Base-by-base conservation (phyloP, 2,888 invertebrate species). In the Dichetophora obliterata region DNA sequence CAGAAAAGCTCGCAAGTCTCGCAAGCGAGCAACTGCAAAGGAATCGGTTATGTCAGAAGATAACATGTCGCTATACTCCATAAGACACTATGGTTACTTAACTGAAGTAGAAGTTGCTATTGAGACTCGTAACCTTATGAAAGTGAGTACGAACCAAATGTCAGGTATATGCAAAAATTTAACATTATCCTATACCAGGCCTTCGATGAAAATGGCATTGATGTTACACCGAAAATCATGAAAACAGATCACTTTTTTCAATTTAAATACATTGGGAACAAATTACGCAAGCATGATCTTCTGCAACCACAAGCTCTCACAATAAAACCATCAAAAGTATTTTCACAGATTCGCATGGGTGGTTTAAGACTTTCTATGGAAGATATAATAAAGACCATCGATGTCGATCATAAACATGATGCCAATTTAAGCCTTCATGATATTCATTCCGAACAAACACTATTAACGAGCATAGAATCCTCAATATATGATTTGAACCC, bases 161-260 rank as follows among this genome's bases (percentile, higher is more conserved):
- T 11, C 1, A 16, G 3, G 3, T n/a, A 37, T n/a, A 14, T 16
- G 48, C 27, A 14, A 24, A 27, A 50, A 43, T n/a, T 61, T 9
- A 61, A 43, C 43, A 11, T 14, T 66, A 8, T 11, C n/a, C 16
- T 34, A 0, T 19, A 37, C 65, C 63, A 85, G 83, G 81, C 86
- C 4, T 24, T 72, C 5, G 85, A 86, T 14, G 52, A 69, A 0
- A 72, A 78, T 24, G 83, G 81, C 16, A 59, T 81, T 6, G 82
- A 87, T 76, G 77, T 84, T 22, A 87, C 87, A 6, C 87, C 87
- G 1, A 85, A 86, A 52, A n/a, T 63, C 0, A 76, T 87, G 9
- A 69, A 78, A 0, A 61, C 79, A 0, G 5, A 52, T 0, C 14
- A 52, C 76, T 2, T 14, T 54, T 0, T 82, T 81, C 0, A 78